Percentiles rank a stretch among this genome's conserved stretches.
These are phyloP conservation scores for Tenualosa ilisha DNA, from an alignment of 2,797 vertebrate genomes.

Conservation along the genomic window DNA sequence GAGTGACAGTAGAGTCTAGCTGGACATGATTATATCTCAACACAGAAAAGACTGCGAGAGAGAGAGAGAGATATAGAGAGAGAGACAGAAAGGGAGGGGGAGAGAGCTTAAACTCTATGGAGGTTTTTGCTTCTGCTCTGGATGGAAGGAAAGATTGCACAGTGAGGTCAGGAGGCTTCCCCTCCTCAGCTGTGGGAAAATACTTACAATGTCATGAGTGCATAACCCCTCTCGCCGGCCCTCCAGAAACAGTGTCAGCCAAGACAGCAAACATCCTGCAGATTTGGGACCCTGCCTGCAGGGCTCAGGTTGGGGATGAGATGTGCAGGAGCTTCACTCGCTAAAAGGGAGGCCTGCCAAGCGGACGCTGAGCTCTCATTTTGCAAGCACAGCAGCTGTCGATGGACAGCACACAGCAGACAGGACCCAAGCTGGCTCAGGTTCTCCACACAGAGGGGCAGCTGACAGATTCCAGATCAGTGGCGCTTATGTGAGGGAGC, in stretches of 20 bases:
- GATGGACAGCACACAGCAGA: constrained; percentile 9
- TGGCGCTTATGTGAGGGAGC: not conserved
- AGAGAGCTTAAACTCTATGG: not conserved
- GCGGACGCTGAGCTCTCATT: not conserved
- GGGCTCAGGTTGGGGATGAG: constrained; percentile 44
- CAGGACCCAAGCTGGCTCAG: not conserved
- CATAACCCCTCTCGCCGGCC: constrained; percentile 53
- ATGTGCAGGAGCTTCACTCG: not conserved
- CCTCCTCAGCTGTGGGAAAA: constrained; percentile 68
- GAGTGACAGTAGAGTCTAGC: constrained; percentile 44
- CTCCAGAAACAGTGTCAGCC: constrained; percentile 58
- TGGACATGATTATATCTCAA: not conserved
- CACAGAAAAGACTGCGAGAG: not conserved
- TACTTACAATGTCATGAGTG: constrained; percentile 67
- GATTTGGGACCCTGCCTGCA: constrained; percentile 34
- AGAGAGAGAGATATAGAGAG: not conserved
- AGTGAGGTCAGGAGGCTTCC: constrained; percentile 32
- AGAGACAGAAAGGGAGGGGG: not conserved
- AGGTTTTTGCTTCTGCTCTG: not conserved
- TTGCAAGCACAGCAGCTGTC: not conserved
- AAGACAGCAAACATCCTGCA: constrained; percentile 53
- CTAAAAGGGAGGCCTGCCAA: constrained; percentile 23
- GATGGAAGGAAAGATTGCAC: constrained; percentile 8
- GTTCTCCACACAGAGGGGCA: constrained; percentile 6
- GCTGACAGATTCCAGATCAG: constrained; percentile 31